Evolutionary conservation across 2,888 invertebrate genomes (phyloP), one percentile per base, ranked within the genome.

Genomic region (Eupithecia vulgata): DNA sequence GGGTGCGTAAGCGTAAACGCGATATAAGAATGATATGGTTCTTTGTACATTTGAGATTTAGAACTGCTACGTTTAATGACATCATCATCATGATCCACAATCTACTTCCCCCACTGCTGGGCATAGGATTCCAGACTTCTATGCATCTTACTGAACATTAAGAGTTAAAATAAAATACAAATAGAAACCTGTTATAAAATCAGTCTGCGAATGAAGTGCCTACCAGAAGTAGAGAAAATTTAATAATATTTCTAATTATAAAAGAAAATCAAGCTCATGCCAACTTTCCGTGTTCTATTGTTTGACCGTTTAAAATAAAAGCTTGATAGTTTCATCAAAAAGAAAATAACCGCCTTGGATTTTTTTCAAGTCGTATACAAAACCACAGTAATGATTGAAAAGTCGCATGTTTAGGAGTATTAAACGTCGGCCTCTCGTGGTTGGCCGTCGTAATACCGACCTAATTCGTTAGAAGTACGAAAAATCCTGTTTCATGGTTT

Each of bases 401-500:
- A 88, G 85, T 91, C 88, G 92, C 92, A 91, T 92, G 91, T 84
- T 87, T 79, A 81, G 80, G 71, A 82, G 86, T 89, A 90, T 91
- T 91, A 88, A 90, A 85, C 83, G 79, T 76, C 70, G 69, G 70
- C 78, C 77, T 88, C 83, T 84, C 90, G 89, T 91, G 90, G 85
- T 74, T 82, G 75, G 78, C 70, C 77, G 84, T 83, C 86, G 88
- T 91, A 89, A 90, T 86, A 87, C 82, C 81, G 78, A 87, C 87
- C 88, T 89, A 87, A 90, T 91, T 89, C 85, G 83, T 82, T 83
- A 81, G 81, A 90, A 91, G 89, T 84, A 73, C 70, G 82, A 84
- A 83, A 85, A 87, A 87, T 87, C 86, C 83, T 81, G 84, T 86
- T 78, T 78, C 72, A 86, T 83, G 82, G 83, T 79, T 82, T 75